Conservation (phyloP, 37 sponge, comb jelly and placozoan species). For the Petrosia ficiformis region DNA sequence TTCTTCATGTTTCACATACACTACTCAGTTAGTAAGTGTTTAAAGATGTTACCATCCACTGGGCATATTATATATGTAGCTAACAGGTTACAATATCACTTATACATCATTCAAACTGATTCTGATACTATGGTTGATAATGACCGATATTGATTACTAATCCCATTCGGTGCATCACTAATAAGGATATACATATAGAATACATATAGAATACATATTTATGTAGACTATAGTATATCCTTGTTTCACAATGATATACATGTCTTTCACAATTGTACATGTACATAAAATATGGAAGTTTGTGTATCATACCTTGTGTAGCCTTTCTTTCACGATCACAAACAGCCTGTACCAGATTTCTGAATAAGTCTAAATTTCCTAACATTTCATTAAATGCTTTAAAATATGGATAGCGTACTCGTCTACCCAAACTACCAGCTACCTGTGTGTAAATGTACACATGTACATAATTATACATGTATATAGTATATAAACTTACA, state of each 20-base stretch:
- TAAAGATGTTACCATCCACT: no score
- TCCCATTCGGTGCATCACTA: no score
- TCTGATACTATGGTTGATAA: background rate
- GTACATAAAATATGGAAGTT: background rate
- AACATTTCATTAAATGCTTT: slow-evolving; percentile 91
- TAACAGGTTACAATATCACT: no score
- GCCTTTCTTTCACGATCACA: background rate
- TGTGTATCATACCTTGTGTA: slow-evolving; percentile 43
- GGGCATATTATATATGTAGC: no score
- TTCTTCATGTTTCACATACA: no score
- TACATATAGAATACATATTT: no score
- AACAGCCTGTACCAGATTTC: slow-evolving; percentile 47
- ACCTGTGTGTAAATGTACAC: slow-evolving; percentile 19
- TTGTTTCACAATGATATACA: no score
- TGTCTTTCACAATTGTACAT: background rate
- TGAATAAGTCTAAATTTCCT: slow-evolving; percentile 84
- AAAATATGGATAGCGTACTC: slow-evolving; percentile 84
- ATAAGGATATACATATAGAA: no score
- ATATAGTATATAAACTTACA: no score
- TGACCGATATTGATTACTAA: background rate
- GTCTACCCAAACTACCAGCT: slow-evolving; percentile 47
- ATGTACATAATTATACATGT: background rate
- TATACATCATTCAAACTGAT: no score
- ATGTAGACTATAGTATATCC: no score
- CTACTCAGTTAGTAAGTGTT: no score